Base-by-base conservation (phyloP, 1,140 invertebrate genomes). In the Trachymyrmex cornetzi region DNA sequence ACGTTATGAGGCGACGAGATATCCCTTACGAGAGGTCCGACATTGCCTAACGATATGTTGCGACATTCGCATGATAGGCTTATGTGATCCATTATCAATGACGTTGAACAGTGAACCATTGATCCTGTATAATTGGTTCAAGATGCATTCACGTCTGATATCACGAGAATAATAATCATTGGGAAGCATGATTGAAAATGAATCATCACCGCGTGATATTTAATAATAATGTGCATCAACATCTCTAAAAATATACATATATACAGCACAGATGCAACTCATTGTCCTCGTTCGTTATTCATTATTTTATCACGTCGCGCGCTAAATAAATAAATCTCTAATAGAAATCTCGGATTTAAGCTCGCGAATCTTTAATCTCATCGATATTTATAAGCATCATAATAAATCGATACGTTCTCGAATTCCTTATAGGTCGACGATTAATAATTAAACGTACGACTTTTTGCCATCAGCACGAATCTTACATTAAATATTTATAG, bases 1-100 rank as follows among this genome's bases (percentile, higher is more conserved):
- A 82, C 80, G 38, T 82, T 74, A 82, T 72, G 66, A 81, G 50
- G 64, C 38, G 67, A 22, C 53, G 69, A 84, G 80, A 84, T 84
- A 84, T 84, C 69, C 24, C 57, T 75, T 50, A 34, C 38, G 38
- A 55, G 19, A 3, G 7, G 16, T n/a, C 66, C 66, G 24, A 61
- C 38, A 38, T 30, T 30, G 16, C 2, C 38, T 19, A 34, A 16
- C 55, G 80, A 72, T 82, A 59, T 3, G 38, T 22, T 44, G 16
- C 9, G 27, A 38, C 69, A 9, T 9, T 11, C 34, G 80, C 24
- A 22, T 44, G 69, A 75, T 48, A 74, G 16, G 64, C 67, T 82
- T 74, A 38, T 9, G 69, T 53, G 50, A 72, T 59, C 34, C 67
- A 55, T 74, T 82, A 84, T 84, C 80, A 61, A 34, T 22, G 55